Percentiles rank a stretch among this genome's conserved stretches.
Conservation (phyloP, 2,888 invertebrate genomes). For the Ochropacha duplaris region DNA sequence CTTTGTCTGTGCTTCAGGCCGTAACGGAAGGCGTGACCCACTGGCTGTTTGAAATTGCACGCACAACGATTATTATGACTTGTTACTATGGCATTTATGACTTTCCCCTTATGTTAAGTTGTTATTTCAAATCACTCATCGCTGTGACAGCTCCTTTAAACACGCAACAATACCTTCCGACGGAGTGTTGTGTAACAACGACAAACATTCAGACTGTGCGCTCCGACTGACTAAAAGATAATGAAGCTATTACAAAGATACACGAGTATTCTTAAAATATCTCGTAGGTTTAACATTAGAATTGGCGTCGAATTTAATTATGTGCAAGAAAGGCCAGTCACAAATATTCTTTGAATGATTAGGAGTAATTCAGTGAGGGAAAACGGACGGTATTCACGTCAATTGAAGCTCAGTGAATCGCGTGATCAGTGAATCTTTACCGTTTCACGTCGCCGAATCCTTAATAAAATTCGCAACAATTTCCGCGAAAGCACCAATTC, state of each 20-base stretch:
- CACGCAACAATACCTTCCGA: constrained; percentile 20
- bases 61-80: constrained; percentile 26
- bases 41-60: constrained; percentile 34
- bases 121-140: constrained; percentile 30
- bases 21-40: constrained; percentile 39
- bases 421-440: neutral
- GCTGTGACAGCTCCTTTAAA: constrained; percentile 23
- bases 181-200: constrained; percentile 24
- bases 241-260: neutral
- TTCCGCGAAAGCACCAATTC: neutral
- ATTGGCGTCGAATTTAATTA: constrained; percentile 4
- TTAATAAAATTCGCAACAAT: no score
- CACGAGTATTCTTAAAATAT: neutral
- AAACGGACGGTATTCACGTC: neutral
- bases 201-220: constrained; percentile 13
- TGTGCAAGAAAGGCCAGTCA: constrained; percentile 6
- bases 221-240: constrained; percentile 8
- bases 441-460: neutral
- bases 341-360: constrained; percentile 5
- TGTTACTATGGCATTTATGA: constrained; percentile 25
- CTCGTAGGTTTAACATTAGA: neutral
- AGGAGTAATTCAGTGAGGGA: neutral
- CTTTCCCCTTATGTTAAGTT: constrained; percentile 33
- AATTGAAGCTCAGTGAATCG: neutral
- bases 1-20: constrained; percentile 26